phyloP scores from a whole-genome alignment of 2,113 vertebrate genomes.

The Siphamia tubifer region DNA sequence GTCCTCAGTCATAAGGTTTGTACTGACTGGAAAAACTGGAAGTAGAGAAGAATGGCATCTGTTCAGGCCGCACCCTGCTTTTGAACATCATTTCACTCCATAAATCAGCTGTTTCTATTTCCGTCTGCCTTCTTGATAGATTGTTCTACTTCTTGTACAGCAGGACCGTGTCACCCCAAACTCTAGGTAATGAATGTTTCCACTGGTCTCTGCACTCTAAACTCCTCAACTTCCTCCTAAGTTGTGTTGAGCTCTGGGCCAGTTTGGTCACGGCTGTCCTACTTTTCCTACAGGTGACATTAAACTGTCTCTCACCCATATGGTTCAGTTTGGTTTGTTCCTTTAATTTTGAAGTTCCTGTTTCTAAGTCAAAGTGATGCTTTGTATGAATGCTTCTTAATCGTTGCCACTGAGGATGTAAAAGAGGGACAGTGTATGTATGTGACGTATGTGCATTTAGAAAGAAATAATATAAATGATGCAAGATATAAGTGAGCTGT shows the following conservation, averaged over 20 bases:
- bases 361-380: conserved; percentile 20
- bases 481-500: conserved; percentile 18
- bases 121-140: background rate
- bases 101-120: background rate
- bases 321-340: conserved; percentile 26
- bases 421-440: background rate
- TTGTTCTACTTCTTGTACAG: conserved; percentile 2
- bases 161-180: conserved; percentile 12
- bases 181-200: conserved; percentile 48
- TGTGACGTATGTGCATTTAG: background rate
- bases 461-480: background rate
- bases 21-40: background rate
- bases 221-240: background rate
- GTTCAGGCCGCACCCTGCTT: background rate
- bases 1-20: conserved; percentile 9
- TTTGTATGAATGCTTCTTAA: conserved; percentile 54
- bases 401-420: background rate
- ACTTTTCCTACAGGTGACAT: conserved; percentile 4
- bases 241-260: conserved; percentile 4
- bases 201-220: background rate
- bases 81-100: background rate
- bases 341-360: background rate
- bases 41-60: background rate
- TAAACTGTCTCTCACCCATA: conserved; percentile 18
- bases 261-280: conserved; percentile 30